Evolutionary conservation across 2,113 vertebrate genomes (phyloP), one percentile per base, ranked within the genome.

Genomic region (Garra rufa): DNA sequence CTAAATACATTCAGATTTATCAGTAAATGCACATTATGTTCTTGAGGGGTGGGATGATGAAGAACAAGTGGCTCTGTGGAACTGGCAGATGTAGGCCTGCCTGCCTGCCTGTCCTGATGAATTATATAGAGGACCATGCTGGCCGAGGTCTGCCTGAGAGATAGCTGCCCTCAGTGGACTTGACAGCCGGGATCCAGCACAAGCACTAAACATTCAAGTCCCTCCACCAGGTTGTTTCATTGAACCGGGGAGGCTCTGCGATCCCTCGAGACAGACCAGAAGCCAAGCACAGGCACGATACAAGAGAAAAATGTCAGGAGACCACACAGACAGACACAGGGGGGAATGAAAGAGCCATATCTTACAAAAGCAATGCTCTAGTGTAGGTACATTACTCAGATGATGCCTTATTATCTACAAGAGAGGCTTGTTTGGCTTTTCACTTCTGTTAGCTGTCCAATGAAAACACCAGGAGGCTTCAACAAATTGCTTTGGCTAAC

Each of bases 51-150:
- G 30, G 44, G 6, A 17, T 38, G 9, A 57, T 44, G 55, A 38
- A 61, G n/a, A 79, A 43, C 38, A 17, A 15, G 24, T 63, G 38
- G 71, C 55, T 63, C 52, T 43, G 34, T 61, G 38, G 26, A 65
- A 28, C 43, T 19, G 24, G 46, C 46, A 50, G 44, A 75, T 48
- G 26, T 30, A 30, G 44, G 26, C 19, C 28, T 65, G 82, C 24
- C 46, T 65, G 82, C 24, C 46, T 34, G 46, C 69, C 73, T 84
- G 59, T 69, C 61, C 83, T 77, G 83, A 76, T 77, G 83, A 77
- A 77, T 77, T 69, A 84, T 77, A 61, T 77, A 84, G 44, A 67
- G 43, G 19, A 11, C 17, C 17, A 48, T 30, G 43, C 78, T 48
- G 24, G 59, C 43, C 41, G 17, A 67, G 78, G 59, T 63, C 59